Conservation (phyloP, 2,113 vertebrate species). For the Equus quagga region DNA sequence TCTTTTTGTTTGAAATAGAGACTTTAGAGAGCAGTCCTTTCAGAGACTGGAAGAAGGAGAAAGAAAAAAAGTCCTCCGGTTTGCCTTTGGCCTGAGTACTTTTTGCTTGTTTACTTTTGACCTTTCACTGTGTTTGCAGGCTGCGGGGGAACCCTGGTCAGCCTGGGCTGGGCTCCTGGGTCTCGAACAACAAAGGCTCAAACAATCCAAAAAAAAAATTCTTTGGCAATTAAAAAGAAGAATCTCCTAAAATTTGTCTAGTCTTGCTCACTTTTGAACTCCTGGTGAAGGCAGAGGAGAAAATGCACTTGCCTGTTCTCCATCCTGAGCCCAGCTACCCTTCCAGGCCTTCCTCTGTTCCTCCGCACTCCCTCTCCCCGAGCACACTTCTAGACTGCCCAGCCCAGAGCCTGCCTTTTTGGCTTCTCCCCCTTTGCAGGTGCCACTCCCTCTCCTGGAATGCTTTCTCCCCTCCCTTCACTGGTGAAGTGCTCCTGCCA, state of each 20-base stretch:
- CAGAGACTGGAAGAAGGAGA: constrained; percentile 42
- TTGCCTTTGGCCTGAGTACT: constrained; percentile 43
- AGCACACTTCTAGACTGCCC: neutral
- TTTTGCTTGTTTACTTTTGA: constrained; percentile 45
- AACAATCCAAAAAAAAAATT: constrained; percentile 12
- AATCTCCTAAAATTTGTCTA: constrained; percentile 8
- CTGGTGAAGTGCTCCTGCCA: neutral
- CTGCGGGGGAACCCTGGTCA: neutral
- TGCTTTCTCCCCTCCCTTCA: neutral
- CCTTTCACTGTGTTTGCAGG: constrained; percentile 43
- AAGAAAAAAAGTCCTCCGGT: neutral
- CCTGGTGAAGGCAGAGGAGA: neutral
- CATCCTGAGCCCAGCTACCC: neutral
- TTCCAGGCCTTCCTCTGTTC: neutral
- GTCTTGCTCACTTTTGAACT: neutral
- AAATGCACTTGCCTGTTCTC: neutral
- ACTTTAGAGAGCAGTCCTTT: constrained; percentile 67
- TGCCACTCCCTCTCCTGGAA: neutral
- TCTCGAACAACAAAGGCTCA: constrained; percentile 44
- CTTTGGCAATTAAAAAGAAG: constrained; percentile 48
- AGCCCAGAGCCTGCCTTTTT: too few species aligned
- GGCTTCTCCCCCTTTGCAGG: neutral
- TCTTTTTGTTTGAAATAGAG: constrained; percentile 72
- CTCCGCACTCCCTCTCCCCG: neutral
- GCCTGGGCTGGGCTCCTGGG: neutral